Percentiles rank a stretch among this genome's conserved stretches.
phyloP scores from a whole-genome alignment of 2,888 invertebrate species.

The Tetrapedia diversipes region DNA sequence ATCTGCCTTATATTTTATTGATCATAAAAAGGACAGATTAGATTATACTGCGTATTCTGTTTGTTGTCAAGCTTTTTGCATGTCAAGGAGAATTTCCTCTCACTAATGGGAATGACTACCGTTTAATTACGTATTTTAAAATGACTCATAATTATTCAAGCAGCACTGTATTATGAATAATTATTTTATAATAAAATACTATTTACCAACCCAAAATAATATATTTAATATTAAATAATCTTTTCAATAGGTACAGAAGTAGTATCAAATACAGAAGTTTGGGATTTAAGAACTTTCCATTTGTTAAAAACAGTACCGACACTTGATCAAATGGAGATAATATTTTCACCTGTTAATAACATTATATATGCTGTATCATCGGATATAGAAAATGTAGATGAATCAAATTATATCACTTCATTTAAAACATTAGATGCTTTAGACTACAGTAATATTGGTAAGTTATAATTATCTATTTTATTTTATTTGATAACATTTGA shows the following conservation, averaged over 20 bases:
- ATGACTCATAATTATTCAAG: too few relatives aligned
- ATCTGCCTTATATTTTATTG: too few relatives aligned
- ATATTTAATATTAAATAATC: conserved; percentile 1
- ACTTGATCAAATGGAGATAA: conserved; percentile 94
- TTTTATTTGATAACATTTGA: background rate
- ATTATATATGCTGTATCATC: conserved; percentile 94
- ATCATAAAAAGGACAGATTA: too few relatives aligned
- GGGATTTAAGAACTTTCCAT: conserved; percentile 98
- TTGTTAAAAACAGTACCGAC: conserved; percentile 96
- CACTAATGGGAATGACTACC: too few relatives aligned
- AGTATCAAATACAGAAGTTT: conserved; percentile 98
- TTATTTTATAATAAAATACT: background rate
- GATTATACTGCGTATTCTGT: too few relatives aligned
- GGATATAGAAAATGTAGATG: conserved; percentile 89
- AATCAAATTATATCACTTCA: conserved; percentile 93
- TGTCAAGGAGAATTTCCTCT: too few relatives aligned
- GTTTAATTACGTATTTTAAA: too few relatives aligned
- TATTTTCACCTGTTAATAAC: conserved; percentile 93
- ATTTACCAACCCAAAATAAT: background rate
- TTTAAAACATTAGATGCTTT: conserved; percentile 97
- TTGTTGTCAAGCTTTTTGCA: too few relatives aligned
- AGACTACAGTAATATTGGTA: conserved; percentile 96
- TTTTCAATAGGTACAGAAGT: conserved; percentile 90
- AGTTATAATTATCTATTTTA: conserved; percentile 66
- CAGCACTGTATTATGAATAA: too few relatives aligned